Evolutionary conservation across 1,140 invertebrate genomes (phyloP).

Genomic region (Dreissena rostriformis): DNA sequence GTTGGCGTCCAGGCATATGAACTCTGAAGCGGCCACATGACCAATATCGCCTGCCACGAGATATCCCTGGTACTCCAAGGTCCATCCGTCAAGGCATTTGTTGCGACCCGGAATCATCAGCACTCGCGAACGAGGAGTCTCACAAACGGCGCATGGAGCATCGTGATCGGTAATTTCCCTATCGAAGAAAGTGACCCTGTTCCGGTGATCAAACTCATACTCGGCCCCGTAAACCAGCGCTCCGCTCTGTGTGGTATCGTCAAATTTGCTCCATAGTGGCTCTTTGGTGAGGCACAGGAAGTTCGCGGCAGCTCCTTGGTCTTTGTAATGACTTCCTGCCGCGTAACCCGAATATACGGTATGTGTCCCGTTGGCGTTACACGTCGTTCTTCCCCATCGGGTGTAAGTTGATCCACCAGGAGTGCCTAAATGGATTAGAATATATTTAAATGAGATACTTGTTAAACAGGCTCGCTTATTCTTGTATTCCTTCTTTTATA

Average conservation of each 20-base stretch:
- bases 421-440: background rate
- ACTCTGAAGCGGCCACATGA: conserved; percentile 13
- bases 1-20: conserved; percentile 37
- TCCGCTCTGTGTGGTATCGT: background rate
- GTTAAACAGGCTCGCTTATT: too few relatives aligned
- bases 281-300: background rate
- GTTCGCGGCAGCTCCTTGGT: background rate
- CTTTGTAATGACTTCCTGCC: background rate
- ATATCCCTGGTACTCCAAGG: conserved; percentile 41
- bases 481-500: too few relatives aligned
- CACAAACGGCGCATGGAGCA: conserved; percentile 57
- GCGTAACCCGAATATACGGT: background rate
- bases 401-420: background rate
- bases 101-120: conserved; percentile 53
- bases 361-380: background rate
- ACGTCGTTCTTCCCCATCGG: background rate
- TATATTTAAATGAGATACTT: too few relatives aligned
- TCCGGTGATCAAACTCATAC: background rate
- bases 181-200: background rate
- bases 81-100: conserved; percentile 50
- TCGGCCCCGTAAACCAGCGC: conserved; percentile 15
- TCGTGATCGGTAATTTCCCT: background rate
- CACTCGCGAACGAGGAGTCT: conserved; percentile 5
- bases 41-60: conserved; percentile 10
- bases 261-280: background rate